Base-by-base conservation (phyloP, 2,888 invertebrate genomes). In the Chaitophorus viminalis region DNA sequence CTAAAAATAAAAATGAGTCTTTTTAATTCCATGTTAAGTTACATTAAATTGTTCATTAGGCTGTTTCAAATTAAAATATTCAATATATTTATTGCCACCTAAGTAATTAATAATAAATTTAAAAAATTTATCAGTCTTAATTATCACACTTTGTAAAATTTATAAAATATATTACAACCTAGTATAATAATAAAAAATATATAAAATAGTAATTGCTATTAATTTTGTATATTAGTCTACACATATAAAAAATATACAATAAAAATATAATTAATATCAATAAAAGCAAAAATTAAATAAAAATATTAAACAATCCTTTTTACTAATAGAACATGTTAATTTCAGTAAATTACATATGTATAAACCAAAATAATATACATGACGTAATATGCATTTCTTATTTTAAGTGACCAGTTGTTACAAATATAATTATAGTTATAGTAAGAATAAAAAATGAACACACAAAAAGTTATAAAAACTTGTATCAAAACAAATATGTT, bases 111-210 rank as follows among this genome's bases (percentile, higher is more conserved):
- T 46, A 29, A 14, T 25, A 52, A 70, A 25, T 60, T 39, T 29
- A 65, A 25, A 29, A 31, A 65, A 8, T 25, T 14, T 65, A 46
- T 84, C 83, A 84, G 83, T 75, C 83, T 84, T 84, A 84, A 65
- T 75, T 75, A 74, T 81, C 25, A 81, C 36, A 76, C 25, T 75
- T 65, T 14, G 21, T 60, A 39, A 25, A 60, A 25, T 83, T 0
- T 21, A 60, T 60, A 25, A 74, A 82, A 39, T 21, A 36, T 3
- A 36, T 36, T 25, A 36, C 36, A 25, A 36, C 25, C 36, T 9
- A 29, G 21, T 29, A n/a, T 70, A 29, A 70, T 0, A 70, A 14
- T 70, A 31, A 29, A 70, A 29, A 65, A 65, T 25, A 4, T n/a
- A 68, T 68, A 68, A 54, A 54, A 54, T 11, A 9, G 39, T 39